phyloP scores from a whole-genome alignment of 1,140 invertebrate species.

The Zaprionus africanus region DNA sequence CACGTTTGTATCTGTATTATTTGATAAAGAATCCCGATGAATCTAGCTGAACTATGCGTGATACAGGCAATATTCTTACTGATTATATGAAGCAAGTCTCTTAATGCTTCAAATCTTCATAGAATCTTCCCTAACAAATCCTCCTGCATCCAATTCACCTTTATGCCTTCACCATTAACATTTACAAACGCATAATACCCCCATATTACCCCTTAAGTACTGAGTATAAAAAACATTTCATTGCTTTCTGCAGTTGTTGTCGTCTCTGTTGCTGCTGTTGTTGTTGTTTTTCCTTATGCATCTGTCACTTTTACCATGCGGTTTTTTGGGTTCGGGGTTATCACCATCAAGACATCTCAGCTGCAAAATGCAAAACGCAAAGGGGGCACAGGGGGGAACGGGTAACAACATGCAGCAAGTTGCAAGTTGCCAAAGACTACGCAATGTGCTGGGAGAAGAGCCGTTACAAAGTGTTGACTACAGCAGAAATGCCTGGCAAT shows the following conservation, averaged over 20 bases:
- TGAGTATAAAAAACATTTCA: constrained; percentile 10
- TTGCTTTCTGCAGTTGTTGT: constrained; percentile 3
- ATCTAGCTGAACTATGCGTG: neutral
- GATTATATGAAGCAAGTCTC: neutral
- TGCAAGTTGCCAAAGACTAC: constrained; percentile 17
- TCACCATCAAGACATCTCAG: constrained; percentile 59
- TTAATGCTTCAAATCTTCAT: neutral
- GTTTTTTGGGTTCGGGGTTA: constrained; percentile 52
- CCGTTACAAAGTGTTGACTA: constrained; percentile 5
- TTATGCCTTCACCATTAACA: neutral
- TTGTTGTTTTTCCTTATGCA: constrained; percentile 8
- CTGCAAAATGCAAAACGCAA: constrained; percentile 63
- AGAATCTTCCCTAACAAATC: neutral
- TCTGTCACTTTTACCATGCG: constrained; percentile 55
- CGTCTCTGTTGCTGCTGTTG: neutral
- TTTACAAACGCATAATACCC: neutral
- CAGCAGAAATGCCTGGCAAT: constrained; percentile 46
- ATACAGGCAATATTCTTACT: neutral
- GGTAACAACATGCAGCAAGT: neutral
- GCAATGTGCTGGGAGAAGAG: constrained; percentile 11
- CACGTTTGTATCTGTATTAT: neutral
- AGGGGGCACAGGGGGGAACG: constrained; percentile 16
- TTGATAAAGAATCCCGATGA: neutral
- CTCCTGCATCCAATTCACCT: neutral
- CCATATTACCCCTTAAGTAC: neutral